Percentiles rank a stretch among this genome's conserved stretches.
Conservation (phyloP, 2,113 vertebrate genomes). For the mouse (Mus musculus) region GRCm39 chr14:107161001-107161500, state of each 20-base stretch:
- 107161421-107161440: neutral
- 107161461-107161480: neutral
- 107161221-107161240: neutral
- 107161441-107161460: neutral
- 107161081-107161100: too few species aligned
- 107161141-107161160: neutral
- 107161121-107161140: too few species aligned
- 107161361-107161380: neutral
- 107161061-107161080: neutral
- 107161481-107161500: neutral
- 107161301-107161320: neutral
- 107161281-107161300: neutral
- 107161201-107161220: neutral
- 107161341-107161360: neutral
- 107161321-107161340: neutral
- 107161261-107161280: neutral
- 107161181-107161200: neutral
- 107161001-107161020: neutral
- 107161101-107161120: neutral
- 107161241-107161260: neutral
- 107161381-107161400: neutral
- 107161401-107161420: neutral
- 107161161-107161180: neutral
- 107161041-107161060: neutral
- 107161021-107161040: neutral